Conservation (phyloP, 2,888 invertebrate species). For the Mactromeris polynyma region DNA sequence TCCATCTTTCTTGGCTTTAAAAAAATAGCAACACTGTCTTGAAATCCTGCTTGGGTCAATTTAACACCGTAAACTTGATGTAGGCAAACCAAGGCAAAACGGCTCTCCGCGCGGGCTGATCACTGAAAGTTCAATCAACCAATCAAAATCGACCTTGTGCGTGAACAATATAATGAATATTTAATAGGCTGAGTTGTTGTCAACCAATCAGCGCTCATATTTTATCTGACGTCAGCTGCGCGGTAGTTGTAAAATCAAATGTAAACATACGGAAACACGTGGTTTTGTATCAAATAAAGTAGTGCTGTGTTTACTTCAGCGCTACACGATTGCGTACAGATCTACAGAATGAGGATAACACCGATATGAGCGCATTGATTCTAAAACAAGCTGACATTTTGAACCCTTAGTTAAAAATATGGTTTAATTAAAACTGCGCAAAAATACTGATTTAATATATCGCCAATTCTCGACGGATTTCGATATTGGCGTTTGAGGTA, state of each 20-base stretch:
- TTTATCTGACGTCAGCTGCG: constrained; percentile 61
- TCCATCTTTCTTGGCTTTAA: constrained; percentile 68
- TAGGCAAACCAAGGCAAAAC: constrained; percentile 66
- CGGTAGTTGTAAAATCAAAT: constrained; percentile 62
- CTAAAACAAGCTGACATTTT: too few species aligned
- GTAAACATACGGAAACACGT: constrained; percentile 67
- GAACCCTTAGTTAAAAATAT: too few species aligned
- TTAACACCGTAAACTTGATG: constrained; percentile 65
- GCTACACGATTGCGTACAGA: neutral
- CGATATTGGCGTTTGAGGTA: too few species aligned
- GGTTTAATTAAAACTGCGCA: too few species aligned
- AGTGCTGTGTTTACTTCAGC: neutral
- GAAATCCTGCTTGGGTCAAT: constrained; percentile 59
- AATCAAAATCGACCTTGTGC: constrained; percentile 74
- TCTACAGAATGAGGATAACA: too few species aligned
- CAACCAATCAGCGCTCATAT: constrained; percentile 63
- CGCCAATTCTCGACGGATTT: too few species aligned
- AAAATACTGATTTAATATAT: too few species aligned
- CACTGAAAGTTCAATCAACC: constrained; percentile 77
- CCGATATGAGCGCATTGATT: too few species aligned
- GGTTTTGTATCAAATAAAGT: constrained; percentile 54
- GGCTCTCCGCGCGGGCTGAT: constrained; percentile 80
- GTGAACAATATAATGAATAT: constrained; percentile 80
- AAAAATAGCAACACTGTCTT: constrained; percentile 14
- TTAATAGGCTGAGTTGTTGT: constrained; percentile 59